A percentile compares a stretch with the other conserved stretches of the same genome.
phyloP scores from a whole-genome alignment of 1,140 invertebrate species.

The Helicorthomorpha holstii region DNA sequence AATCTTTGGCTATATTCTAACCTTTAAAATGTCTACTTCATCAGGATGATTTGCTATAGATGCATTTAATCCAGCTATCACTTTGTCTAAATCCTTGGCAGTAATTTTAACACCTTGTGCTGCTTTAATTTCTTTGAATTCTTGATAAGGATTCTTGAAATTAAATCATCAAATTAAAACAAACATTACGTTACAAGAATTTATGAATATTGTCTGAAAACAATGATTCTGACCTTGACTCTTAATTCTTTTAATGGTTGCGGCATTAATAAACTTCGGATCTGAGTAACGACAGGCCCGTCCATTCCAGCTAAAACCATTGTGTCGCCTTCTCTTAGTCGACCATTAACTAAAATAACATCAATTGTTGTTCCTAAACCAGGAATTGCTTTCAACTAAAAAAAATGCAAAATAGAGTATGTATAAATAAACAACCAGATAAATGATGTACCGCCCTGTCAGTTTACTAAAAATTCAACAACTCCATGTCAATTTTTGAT shows the following conservation, averaged over 20 bases:
- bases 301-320: constrained; percentile 93
- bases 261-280: constrained; percentile 91
- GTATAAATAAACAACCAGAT: not conserved
- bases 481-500: too few relatives aligned
- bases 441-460: too few relatives aligned
- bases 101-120: constrained; percentile 94
- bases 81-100: constrained; percentile 93
- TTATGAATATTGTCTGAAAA: not conserved
- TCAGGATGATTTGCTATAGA: constrained; percentile 78
- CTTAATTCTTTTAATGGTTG: constrained; percentile 94
- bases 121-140: constrained; percentile 85
- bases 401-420: not conserved
- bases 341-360: constrained; percentile 94
- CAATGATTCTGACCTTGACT: constrained; percentile 54
- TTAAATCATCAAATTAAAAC: too few relatives aligned
- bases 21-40: constrained; percentile 71
- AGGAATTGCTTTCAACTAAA: constrained; percentile 78
- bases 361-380: constrained; percentile 98
- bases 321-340: constrained; percentile 76
- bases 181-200: constrained; percentile 8
- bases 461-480: too few relatives aligned
- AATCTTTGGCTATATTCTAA: constrained; percentile 8
- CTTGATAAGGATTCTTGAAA: constrained; percentile 78
- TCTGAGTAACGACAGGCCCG: constrained; percentile 93
- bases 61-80: constrained; percentile 81